Conservation (phyloP, 2,797 vertebrate species). For the Holocentrus rufus region DNA sequence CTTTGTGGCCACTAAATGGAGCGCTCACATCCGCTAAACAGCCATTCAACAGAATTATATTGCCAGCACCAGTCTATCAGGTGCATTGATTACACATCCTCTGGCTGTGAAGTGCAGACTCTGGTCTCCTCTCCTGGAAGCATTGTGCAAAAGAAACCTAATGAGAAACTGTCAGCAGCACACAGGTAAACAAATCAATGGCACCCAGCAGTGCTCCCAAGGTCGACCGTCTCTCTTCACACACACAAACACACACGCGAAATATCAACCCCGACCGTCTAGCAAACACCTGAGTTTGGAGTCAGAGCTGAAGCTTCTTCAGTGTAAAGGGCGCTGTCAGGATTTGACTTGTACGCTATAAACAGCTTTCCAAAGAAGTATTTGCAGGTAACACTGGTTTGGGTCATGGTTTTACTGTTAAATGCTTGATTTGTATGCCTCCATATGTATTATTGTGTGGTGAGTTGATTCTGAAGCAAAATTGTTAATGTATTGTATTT, state of each 20-base stretch:
- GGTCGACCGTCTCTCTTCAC: constrained; percentile 59
- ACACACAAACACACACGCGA: background rate
- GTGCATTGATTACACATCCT: constrained; percentile 78
- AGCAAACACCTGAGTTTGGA: constrained; percentile 16
- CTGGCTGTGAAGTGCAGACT: constrained; percentile 72
- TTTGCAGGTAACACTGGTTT: background rate
- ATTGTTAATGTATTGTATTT: background rate
- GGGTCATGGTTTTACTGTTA: background rate
- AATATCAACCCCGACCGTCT: background rate
- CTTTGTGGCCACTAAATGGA: constrained; percentile 75
- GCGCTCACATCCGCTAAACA: constrained; percentile 73
- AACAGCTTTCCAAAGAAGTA: background rate
- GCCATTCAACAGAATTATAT: constrained; percentile 77
- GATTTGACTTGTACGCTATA: background rate
- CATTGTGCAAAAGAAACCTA: constrained; percentile 82
- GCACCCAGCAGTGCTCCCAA: constrained; percentile 78
- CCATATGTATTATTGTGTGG: constrained; percentile 1
- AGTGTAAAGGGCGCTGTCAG: constrained; percentile 25
- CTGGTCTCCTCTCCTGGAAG: constrained; percentile 78
- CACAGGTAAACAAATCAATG: constrained; percentile 88
- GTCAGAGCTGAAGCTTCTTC: constrained; percentile 2
- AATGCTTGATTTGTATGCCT: background rate
- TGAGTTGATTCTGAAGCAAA: background rate
- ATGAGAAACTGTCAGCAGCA: constrained; percentile 84
- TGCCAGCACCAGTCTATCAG: constrained; percentile 78